Percentiles rank a stretch among this genome's conserved stretches.
Conservation (phyloP, 2,888 invertebrate species). For the Drosophila leonis region DNA sequence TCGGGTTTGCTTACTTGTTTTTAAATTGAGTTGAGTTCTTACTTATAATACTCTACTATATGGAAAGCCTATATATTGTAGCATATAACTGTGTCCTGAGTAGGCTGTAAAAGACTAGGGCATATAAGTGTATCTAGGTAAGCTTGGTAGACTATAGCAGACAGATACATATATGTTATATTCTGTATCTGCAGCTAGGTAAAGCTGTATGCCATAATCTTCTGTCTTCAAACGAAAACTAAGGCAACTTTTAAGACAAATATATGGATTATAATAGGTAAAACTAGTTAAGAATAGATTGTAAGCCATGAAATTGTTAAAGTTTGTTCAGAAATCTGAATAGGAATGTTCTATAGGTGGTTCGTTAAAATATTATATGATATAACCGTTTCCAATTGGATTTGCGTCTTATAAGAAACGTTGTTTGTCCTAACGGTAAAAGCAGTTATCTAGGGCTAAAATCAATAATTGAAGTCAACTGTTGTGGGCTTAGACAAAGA, state of each 20-base stretch:
- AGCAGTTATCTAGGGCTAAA: neutral
- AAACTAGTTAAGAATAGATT: neutral
- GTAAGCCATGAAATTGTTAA: neutral
- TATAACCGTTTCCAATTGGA: neutral
- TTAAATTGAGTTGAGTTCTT: no score
- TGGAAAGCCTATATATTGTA: no score
- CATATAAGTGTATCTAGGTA: no score
- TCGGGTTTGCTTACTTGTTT: no score
- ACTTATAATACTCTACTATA: no score
- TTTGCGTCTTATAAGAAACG: neutral
- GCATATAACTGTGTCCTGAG: no score
- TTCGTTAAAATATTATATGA: no score
- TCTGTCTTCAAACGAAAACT: neutral
- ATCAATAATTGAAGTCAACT: neutral
- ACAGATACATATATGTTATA: neutral
- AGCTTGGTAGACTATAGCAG: neutral
- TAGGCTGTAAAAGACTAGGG: no score
- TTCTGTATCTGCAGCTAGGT: neutral
- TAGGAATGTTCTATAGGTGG: no score
- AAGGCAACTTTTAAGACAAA: neutral
- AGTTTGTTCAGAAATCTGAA: neutral
- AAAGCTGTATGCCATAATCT: neutral
- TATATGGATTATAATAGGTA: neutral
- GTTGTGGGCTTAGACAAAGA: neutral
- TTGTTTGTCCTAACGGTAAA: neutral